Evolutionary conservation across 2,113 vertebrate genomes (phyloP).

Genomic region (Coryphaenoides rupestris): DNA sequence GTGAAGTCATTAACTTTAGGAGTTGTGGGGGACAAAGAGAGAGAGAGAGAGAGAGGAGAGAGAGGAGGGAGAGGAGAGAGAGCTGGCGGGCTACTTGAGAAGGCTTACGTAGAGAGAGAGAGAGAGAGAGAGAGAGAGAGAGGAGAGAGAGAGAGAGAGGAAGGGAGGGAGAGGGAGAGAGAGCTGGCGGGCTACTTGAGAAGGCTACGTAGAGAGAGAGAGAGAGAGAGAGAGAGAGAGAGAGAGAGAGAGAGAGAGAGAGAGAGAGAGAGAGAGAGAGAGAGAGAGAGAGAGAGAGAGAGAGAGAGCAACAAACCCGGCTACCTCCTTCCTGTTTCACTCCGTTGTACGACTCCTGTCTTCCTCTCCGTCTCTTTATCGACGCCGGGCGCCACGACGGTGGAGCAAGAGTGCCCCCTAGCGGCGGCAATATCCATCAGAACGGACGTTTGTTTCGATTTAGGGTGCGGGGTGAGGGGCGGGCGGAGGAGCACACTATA

Average conservation of each 20-base stretch:
- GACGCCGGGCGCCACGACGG: slow-evolving; percentile 13
- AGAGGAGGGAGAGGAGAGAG: too few relatives aligned
- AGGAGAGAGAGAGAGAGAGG: too few relatives aligned
- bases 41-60: too few relatives aligned
- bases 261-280: too few relatives aligned
- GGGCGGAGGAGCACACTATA: slow-evolving; percentile 40
- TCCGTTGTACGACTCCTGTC: slow-evolving; percentile 28
- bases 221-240: too few relatives aligned
- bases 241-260: slow-evolving; percentile 6
- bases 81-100: slow-evolving; percentile 50
- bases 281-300: too few relatives aligned
- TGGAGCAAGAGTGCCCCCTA: slow-evolving; percentile 71
- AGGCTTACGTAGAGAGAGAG: slow-evolving; percentile 46
- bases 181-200: too few relatives aligned
- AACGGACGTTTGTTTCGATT: slow-evolving; percentile 5
- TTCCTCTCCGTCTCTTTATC: slow-evolving; percentile 29
- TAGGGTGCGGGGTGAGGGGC: slow-evolving; percentile 3
- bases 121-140: too few relatives aligned
- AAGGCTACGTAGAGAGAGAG: too few relatives aligned
- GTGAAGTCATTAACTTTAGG: slow-evolving; percentile 50
- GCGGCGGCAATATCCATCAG: slow-evolving; percentile 26
- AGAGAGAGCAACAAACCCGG: slow-evolving; percentile 31
- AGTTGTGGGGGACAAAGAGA: slow-evolving; percentile 67
- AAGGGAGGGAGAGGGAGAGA: too few relatives aligned
- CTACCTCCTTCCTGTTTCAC: slow-evolving; percentile 41